A percentile compares a stretch with the other conserved stretches of the same genome.
Conservation (phyloP, 1,140 invertebrate species). For the Odontomachus brunneus region DNA sequence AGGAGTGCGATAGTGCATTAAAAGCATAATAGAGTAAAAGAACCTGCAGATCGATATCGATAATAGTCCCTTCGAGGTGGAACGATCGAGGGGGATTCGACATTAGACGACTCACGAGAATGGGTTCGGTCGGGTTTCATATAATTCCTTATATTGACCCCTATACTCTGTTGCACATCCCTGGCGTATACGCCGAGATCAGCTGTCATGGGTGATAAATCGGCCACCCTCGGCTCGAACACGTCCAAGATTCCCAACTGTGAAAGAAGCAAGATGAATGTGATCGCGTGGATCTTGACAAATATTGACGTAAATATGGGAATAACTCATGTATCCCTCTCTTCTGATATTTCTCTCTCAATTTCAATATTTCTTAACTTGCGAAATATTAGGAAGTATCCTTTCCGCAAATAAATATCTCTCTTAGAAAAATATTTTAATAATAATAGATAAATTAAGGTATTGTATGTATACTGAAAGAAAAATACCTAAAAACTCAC, state of each 20-base stretch:
- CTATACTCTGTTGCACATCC: slow-evolving; percentile 93
- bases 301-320: slow-evolving; percentile 19
- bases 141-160: slow-evolving; percentile 91
- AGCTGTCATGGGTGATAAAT: slow-evolving; percentile 91
- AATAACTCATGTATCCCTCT: neutral
- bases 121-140: slow-evolving; percentile 86
- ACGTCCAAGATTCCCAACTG: slow-evolving; percentile 91
- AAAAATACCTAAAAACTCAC: too few relatives aligned
- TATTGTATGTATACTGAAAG: too few relatives aligned
- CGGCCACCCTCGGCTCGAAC: slow-evolving; percentile 91
- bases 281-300: neutral
- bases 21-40: slow-evolving; percentile 68
- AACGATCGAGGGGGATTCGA: slow-evolving; percentile 68
- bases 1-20: slow-evolving; percentile 62
- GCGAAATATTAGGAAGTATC: neutral
- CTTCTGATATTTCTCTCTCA: neutral
- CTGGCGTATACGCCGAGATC: slow-evolving; percentile 91
- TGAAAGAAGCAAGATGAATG: slow-evolving; percentile 43
- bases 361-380: neutral
- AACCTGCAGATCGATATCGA: slow-evolving; percentile 80
- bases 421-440: neutral
- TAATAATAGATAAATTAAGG: neutral
- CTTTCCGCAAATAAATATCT: neutral
- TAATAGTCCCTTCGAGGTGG: slow-evolving; percentile 76
- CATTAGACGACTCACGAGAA: slow-evolving; percentile 74